Base-by-base conservation (phyloP, 1,140 invertebrate genomes). In the Drosophila teissieri region DNA sequence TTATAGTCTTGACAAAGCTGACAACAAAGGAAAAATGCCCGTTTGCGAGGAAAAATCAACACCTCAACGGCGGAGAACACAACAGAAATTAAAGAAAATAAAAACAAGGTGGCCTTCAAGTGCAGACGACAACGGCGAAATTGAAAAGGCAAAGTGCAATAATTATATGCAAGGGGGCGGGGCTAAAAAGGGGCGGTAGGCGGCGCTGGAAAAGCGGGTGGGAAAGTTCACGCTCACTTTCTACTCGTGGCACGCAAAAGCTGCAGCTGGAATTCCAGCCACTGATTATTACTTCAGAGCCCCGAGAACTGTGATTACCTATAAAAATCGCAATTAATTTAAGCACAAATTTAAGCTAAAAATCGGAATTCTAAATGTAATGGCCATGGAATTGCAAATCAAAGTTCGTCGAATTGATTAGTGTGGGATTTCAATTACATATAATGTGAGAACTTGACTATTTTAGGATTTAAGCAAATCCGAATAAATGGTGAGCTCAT, bases 201-300 rank as follows among this genome's bases (percentile, higher is more conserved):
- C 17, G 40, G 17, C 12, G 5, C 15, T 45, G 55, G 42, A 46
- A 46, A 58, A 58, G 60, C 45, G 54, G 58, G 77, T 82, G 80
- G 51, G 80, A 81, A 78, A 80, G 78, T 78, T 80, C 68, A 73
- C 80, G 80, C 73, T 82, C 64, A 82, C 80, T 82, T 82, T 82
- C 80, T 82, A 80, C 54, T 69, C 48, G 52, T 51, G 46, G 70
- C 79, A 81, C 79, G 79, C 79, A 62, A 81, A 19, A 19, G 15
- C 19, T 19, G 1, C 2, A 17, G 4, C 49, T 51, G 22, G 6
- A 48, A 27, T n/a, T 14, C 6, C 45, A n/a, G 4, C 3, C 24
- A 31, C 12, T 12, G 4, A 17, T 31, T 49, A 36, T 52, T 36
- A 36, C 11, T 36, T 19, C 15, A 52, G 49, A 36, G 15, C 5